These are phyloP conservation scores for Ochropleura leucogaster DNA, from an alignment of 2,888 invertebrate species.

Conservation along the genomic window DNA sequence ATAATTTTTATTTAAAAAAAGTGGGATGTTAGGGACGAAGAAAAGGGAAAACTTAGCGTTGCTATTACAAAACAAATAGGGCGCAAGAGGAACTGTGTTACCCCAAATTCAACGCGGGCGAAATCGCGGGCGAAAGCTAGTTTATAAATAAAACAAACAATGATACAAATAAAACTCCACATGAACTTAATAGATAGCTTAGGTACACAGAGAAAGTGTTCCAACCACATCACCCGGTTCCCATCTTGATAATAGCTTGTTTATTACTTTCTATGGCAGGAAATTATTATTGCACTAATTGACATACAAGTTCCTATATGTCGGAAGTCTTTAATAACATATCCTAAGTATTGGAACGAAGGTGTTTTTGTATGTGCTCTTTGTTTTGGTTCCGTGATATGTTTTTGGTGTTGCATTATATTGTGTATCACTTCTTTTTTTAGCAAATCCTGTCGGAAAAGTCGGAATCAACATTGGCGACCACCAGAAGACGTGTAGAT, in stretches of 20 bases:
- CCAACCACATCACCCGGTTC: constrained; percentile 31
- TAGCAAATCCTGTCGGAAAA: too few relatives aligned
- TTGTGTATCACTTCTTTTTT: not conserved
- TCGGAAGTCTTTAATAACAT: constrained; percentile 18
- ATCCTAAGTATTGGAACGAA: not conserved
- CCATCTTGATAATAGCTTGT: constrained; percentile 37
- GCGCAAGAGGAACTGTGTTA: too few relatives aligned
- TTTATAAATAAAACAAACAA: not conserved
- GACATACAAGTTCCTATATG: constrained; percentile 30
- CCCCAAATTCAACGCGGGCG: too few relatives aligned
- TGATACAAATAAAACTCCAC: not conserved
- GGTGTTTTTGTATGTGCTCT: constrained; percentile 5
- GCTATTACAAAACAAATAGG: too few relatives aligned
- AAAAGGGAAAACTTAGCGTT: too few relatives aligned
- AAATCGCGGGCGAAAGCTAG: too few relatives aligned
- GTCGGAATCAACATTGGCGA: too few relatives aligned
- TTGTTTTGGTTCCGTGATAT: not conserved
- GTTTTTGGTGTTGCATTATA: not conserved
- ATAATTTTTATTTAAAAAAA: too few relatives aligned
- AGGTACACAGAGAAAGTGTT: constrained; percentile 44
- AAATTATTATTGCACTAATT: constrained; percentile 54
- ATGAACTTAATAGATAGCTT: not conserved
- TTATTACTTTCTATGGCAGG: constrained; percentile 54
- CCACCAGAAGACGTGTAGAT: too few relatives aligned
- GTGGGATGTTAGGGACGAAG: too few relatives aligned